These are phyloP conservation scores for Arnoldichthys spilopterus DNA, from an alignment of 2,797 vertebrate species.

Conservation along the genomic window DNA sequence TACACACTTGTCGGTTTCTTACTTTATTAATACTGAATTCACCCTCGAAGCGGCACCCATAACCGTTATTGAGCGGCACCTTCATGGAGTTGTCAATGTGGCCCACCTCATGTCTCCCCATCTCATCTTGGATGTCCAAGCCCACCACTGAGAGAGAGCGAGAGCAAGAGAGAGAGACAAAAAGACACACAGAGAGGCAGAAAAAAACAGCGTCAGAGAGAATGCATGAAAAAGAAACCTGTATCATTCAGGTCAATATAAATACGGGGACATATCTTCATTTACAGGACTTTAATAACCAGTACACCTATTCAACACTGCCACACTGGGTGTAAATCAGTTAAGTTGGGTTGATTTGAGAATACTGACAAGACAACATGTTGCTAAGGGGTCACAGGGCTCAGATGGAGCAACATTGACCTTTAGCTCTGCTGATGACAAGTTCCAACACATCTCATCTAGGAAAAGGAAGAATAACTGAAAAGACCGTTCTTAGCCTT, in stretches of 20 bases:
- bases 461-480: background rate
- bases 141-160: slow-evolving; percentile 85
- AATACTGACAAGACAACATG: background rate
- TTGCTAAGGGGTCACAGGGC: background rate
- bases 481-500: slow-evolving; percentile 3
- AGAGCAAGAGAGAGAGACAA: background rate
- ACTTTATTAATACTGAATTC: slow-evolving; percentile 98
- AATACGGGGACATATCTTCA: background rate
- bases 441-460: slow-evolving; percentile 34
- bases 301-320: background rate
- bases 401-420: slow-evolving; percentile 46
- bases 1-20: slow-evolving; percentile 43
- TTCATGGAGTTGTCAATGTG: slow-evolving; percentile 99
- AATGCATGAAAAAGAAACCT: too few relatives aligned
- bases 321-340: background rate
- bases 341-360: background rate
- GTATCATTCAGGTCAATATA: too few relatives aligned
- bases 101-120: slow-evolving; percentile 98
- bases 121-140: slow-evolving; percentile 98
- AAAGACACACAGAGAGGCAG: too few relatives aligned
- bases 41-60: slow-evolving; percentile 96
- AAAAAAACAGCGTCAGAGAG: background rate
- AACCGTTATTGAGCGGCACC: slow-evolving; percentile 87
- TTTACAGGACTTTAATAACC: background rate
- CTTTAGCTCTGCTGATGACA: slow-evolving; percentile 67